Percentiles rank a stretch among this genome's conserved stretches.
phyloP scores from a whole-genome alignment of 30 jellyfish, hydroid and myxozoan species.

The Hydractinia symbiolongicarpus region DNA sequence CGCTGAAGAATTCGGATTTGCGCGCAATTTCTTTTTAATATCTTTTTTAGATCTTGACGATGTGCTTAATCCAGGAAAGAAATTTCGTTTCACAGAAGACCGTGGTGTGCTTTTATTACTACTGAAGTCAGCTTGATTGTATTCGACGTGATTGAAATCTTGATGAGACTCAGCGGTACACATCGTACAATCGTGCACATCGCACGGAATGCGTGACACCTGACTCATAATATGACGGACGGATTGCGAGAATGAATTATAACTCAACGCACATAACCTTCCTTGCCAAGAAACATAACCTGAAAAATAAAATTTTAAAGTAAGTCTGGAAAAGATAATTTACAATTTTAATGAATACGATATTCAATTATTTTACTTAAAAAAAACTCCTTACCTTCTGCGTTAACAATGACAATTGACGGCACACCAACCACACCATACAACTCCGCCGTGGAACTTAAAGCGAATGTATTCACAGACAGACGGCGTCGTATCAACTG shows the following conservation, averaged over 20 bases:
- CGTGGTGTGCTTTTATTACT: background rate
- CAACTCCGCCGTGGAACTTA: constrained; percentile 44
- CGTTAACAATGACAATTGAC: constrained; percentile 33
- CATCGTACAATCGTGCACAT: constrained; percentile 32
- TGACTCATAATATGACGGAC: constrained; percentile 36
- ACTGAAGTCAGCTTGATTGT: background rate
- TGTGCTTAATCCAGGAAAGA: constrained; percentile 14
- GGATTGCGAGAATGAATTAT: constrained; percentile 17
- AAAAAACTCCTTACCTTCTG: constrained; percentile 24
- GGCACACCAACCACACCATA: constrained; percentile 57
- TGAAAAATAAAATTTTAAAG: background rate
- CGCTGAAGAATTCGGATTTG: background rate
- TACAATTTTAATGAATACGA: background rate
- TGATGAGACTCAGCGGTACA: constrained; percentile 38
- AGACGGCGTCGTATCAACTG: constrained; percentile 33
- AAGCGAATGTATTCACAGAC: constrained; percentile 30
- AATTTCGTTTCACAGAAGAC: background rate
- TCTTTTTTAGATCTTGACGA: background rate
- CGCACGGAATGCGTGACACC: constrained; percentile 37
- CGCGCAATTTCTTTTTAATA: constrained; percentile 6
- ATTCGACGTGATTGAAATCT: constrained; percentile 14
- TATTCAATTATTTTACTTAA: background rate
- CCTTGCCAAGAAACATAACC: constrained; percentile 66
- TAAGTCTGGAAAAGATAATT: background rate
- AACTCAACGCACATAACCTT: constrained; percentile 38